Percentiles rank a stretch among this genome's conserved stretches.
These are phyloP conservation scores for Episyrphus balteatus DNA, from an alignment of 1,140 invertebrate species.

Conservation along the genomic window DNA sequence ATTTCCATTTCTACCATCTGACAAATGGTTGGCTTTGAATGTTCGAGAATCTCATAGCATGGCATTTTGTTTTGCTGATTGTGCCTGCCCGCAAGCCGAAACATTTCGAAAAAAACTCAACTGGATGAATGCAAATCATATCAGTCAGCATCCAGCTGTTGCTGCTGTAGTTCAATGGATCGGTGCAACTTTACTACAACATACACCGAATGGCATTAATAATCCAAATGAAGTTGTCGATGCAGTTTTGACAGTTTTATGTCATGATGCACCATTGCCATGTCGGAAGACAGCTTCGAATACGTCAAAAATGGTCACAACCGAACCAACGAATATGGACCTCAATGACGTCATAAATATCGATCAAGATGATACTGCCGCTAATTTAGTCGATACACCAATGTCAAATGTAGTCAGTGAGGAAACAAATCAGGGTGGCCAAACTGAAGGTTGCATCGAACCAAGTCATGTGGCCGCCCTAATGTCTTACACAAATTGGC, in stretches of 20 bases:
- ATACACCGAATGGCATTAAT: constrained; percentile 47
- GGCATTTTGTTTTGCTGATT: constrained; percentile 75
- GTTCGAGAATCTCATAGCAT: constrained; percentile 64
- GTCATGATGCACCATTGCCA: constrained; percentile 67
- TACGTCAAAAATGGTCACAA: not conserved
- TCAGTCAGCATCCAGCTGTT: constrained; percentile 50
- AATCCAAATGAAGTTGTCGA: constrained; percentile 63
- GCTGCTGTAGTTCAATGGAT: constrained; percentile 45
- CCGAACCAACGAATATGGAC: constrained; percentile 13
- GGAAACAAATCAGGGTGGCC: constrained; percentile 1
- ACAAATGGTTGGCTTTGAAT: constrained; percentile 32
- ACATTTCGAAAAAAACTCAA: constrained; percentile 18
- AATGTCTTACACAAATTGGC: constrained; percentile 66
- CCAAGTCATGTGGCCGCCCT: constrained; percentile 55
- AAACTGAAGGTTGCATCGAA: constrained; percentile 26
- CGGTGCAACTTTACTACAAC: constrained; percentile 49
- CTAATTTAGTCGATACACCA: constrained; percentile 10
- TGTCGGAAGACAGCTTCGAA: constrained; percentile 40
- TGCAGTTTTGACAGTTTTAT: constrained; percentile 68
- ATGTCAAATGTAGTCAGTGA: constrained; percentile 2
- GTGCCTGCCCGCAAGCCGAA: constrained; percentile 65
- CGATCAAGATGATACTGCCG: constrained; percentile 28
- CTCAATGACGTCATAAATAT: constrained; percentile 34
- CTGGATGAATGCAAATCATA: constrained; percentile 13
- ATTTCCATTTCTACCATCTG: constrained; percentile 57